These are phyloP conservation scores for Hypena proboscidalis DNA, from an alignment of 2,888 invertebrate species.

Conservation along the genomic window DNA sequence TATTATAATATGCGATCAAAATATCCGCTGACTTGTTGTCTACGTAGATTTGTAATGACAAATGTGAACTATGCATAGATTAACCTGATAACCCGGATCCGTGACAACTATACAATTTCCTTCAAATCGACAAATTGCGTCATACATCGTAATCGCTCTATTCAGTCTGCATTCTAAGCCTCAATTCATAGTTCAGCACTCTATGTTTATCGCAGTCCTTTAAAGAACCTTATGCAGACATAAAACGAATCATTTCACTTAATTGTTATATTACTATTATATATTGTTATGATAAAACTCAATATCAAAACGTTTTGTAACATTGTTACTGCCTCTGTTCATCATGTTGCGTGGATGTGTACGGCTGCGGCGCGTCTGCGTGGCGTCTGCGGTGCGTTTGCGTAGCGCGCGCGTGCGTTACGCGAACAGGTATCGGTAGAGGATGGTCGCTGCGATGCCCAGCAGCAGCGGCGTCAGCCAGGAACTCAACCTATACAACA, in stretches of 20 bases:
- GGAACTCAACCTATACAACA: slow-evolving; percentile 78
- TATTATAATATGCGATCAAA: no score
- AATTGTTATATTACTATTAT: no score
- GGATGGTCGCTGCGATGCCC: slow-evolving; percentile 88
- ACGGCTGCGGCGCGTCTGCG: slow-evolving; percentile 6
- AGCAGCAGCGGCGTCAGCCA: slow-evolving; percentile 89
- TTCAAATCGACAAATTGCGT: no score
- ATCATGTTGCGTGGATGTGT: not conserved
- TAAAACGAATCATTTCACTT: no score
- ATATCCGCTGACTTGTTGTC: no score
- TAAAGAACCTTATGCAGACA: no score
- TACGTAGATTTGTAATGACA: no score
- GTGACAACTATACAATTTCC: not conserved
- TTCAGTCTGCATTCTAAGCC: slow-evolving; percentile 8
- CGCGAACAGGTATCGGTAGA: slow-evolving; percentile 89
- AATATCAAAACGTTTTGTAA: no score
- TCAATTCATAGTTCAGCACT: no score
- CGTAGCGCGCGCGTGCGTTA: slow-evolving; percentile 52
- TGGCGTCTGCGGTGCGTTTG: slow-evolving; percentile 12
- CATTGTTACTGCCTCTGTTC: not conserved
- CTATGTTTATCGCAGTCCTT: no score
- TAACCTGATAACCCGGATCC: no score
- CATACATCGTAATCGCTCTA: slow-evolving; percentile 6
- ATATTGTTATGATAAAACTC: no score
- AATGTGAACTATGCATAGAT: not conserved